Percentiles rank a stretch among this genome's conserved stretches.
Evolutionary conservation across 1,140 invertebrate species (phyloP).

Genomic region (Ceratosolen solmsi): DNA sequence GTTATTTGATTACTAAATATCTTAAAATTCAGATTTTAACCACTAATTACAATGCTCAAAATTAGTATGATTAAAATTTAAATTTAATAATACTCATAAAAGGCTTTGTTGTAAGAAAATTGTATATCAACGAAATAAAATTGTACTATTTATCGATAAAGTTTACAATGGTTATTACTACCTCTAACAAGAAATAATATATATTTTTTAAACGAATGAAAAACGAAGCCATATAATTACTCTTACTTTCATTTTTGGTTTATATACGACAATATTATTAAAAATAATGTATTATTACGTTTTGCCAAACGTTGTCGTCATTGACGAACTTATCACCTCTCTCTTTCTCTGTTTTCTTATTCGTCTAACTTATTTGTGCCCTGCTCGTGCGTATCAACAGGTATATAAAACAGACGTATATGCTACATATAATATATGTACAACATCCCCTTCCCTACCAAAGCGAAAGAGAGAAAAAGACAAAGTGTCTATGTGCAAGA

Average conservation of each 20-base stretch:
- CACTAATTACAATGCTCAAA: no score
- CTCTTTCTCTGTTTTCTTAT: neutral
- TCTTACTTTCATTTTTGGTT: neutral
- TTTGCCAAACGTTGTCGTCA: neutral
- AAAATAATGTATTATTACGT: neutral
- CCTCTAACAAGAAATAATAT: neutral
- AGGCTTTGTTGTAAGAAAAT: no score
- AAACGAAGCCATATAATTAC: neutral
- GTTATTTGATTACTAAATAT: no score
- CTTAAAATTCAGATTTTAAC: no score
- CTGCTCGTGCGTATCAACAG: neutral
- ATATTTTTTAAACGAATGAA: conserved; percentile 4
- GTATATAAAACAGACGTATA: neutral
- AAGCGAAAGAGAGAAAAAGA: neutral
- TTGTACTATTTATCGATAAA: no score
- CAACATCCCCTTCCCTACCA: no score
- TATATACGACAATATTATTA: neutral
- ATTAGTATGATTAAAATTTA: no score
- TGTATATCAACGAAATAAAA: no score
- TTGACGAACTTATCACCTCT: conserved; percentile 4
- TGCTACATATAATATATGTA: neutral
- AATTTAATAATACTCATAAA: no score
- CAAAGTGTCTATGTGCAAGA: neutral
- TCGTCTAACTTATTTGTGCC: neutral
- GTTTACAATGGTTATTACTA: neutral